A percentile compares a stretch with the other conserved stretches of the same genome.
phyloP scores from a whole-genome alignment of 2,113 vertebrate genomes.

The Toxostoma redivivum region DNA sequence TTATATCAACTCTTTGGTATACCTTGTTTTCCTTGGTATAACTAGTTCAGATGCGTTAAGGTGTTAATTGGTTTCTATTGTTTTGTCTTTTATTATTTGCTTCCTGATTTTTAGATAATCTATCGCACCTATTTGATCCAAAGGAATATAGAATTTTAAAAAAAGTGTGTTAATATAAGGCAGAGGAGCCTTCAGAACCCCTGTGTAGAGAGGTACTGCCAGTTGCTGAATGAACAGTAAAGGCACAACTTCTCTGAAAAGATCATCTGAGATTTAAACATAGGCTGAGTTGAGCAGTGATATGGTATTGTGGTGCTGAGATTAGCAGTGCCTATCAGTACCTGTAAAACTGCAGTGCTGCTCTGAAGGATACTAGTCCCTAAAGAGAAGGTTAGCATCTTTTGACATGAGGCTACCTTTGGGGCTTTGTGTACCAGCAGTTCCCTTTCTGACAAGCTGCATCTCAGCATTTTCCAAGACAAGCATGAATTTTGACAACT shows the following conservation, averaged over 20 bases:
- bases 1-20: neutral
- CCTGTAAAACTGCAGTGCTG: neutral
- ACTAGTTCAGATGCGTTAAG: neutral
- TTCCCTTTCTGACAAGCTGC: neutral
- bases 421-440: neutral
- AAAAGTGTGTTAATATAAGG: neutral
- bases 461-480: neutral
- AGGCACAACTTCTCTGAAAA: neutral
- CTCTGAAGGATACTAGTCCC: neutral
- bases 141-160: neutral
- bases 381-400: neutral
- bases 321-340: neutral
- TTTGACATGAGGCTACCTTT: neutral
- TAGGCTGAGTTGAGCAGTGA: neutral
- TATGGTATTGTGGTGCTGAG: neutral
- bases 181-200: neutral
- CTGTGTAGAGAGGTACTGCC: neutral
- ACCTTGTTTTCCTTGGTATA: neutral
- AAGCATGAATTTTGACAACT: neutral
- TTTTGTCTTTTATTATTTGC: neutral
- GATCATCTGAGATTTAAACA: neutral
- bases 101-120: neutral
- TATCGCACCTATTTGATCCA: neutral
- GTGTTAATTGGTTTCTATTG: neutral
- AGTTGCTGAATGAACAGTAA: neutral